A percentile compares a stretch with the other conserved stretches of the same genome.
Evolutionary conservation across 2,888 invertebrate genomes (phyloP).

Genomic region (Cyrtodaria siliqua): DNA sequence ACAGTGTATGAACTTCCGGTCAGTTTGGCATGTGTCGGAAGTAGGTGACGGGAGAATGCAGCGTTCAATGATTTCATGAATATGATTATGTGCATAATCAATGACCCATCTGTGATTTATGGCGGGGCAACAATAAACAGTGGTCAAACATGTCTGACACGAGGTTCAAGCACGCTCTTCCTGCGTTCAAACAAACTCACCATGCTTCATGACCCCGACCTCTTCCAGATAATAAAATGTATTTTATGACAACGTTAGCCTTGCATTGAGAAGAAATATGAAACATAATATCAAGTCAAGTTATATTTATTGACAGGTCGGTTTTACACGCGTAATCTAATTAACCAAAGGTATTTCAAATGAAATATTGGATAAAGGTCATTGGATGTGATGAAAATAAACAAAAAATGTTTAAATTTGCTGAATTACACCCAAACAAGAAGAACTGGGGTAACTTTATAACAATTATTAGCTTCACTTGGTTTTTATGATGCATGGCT

Average conservation of each 20-base stretch:
- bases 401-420: too few species aligned
- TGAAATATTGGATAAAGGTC: too few species aligned
- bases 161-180: conserved; percentile 45
- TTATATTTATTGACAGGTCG: too few species aligned
- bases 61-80: conserved; percentile 26
- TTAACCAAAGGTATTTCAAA: too few species aligned
- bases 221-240: background rate
- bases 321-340: too few species aligned
- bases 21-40: conserved; percentile 31
- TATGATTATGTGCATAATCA: conserved; percentile 29
- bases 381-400: too few species aligned
- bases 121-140: background rate
- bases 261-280: background rate
- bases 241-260: background rate
- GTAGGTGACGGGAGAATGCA: conserved; percentile 9
- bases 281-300: background rate
- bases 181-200: conserved; percentile 5
- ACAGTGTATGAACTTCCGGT: conserved; percentile 36
- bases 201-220: too few species aligned
- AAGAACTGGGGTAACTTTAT: too few species aligned
- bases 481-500: too few species aligned
- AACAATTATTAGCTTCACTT: too few species aligned
- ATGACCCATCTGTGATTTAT: conserved; percentile 40
- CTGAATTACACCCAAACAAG: too few species aligned
- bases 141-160: conserved; percentile 21